Base-by-base conservation (phyloP, 2,113 vertebrate genomes). In the Varanus salvator region DNA sequence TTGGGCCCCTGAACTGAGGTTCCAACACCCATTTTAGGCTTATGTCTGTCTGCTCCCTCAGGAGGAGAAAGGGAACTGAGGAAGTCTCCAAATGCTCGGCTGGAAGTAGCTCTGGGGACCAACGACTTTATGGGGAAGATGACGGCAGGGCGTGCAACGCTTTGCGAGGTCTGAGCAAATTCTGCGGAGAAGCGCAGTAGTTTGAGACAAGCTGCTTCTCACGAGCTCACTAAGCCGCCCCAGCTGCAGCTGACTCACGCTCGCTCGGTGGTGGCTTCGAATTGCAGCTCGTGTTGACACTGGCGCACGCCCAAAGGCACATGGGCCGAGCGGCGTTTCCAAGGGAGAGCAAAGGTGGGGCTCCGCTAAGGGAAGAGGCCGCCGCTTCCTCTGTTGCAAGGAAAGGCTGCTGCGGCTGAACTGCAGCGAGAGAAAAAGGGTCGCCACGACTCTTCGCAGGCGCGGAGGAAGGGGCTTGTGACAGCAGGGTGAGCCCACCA, bases 351-450 rank as follows among this genome's bases (percentile, higher is more conserved):
- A 54, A 64, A 80, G 83, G 85, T 4, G 0, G 71, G 68, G 78
- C 89, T 86, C 68, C 2, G 72, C 31, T 77, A 69, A 90, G 90
- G 93, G 90, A 92, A 95, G 88, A 86, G 92, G 87, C 75, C 90
- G 74, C 1, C 92, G 72, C 87, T 95, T 95, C 96, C 92, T 92
- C 72, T 38, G 83, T 0, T 0, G 44, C 78, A 44, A 83, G 81
- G 48, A 76, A 5, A 38, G 31, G 14, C 21, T 84, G 81, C 6
- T 81, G 77, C 83, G 87, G 68, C 50, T 31, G 74, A 60, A 38
- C 50, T 27, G 83, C n/a, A 19, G 27, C 11, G 27, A 23, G 15
- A 12, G 6, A 25, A 7, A 66, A 76, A 50, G 29, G 84, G 7
- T 57, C 15, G 27, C 4, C 75, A 78, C 50, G 66, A 19, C 57